A percentile compares a stretch with the other conserved stretches of the same genome.
phyloP scores from a whole-genome alignment of 2,888 invertebrate genomes.

The Tinea semifulvella region DNA sequence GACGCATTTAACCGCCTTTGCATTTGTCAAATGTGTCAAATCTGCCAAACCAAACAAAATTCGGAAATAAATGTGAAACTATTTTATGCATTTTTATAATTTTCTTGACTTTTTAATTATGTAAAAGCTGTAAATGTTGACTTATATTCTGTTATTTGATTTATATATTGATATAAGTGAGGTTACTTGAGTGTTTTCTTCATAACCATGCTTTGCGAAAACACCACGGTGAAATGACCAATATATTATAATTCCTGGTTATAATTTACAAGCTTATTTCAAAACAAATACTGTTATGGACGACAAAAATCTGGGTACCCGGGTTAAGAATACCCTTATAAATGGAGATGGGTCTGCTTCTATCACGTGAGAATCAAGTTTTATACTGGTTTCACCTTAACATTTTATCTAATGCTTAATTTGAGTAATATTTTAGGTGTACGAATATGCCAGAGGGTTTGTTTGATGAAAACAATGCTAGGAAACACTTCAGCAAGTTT shows the following conservation, averaged over 20 bases:
- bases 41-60: not conserved
- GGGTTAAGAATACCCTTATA: slow-evolving; percentile 1
- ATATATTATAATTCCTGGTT: too few relatives aligned
- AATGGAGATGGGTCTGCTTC: slow-evolving; percentile 27
- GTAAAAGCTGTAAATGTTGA: not conserved
- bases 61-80: not conserved
- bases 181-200: slow-evolving; percentile 2
- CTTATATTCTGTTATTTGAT: not conserved
- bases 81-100: not conserved
- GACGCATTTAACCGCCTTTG: slow-evolving; percentile 8
- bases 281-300: too few relatives aligned
- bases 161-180: not conserved
- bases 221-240: slow-evolving; percentile 1
- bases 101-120: not conserved
- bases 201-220: not conserved
- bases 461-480: slow-evolving; percentile 67
- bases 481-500: slow-evolving; percentile 75
- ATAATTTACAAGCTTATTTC: too few relatives aligned
- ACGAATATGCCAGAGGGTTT: slow-evolving; percentile 71
- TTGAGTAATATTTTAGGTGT: slow-evolving; percentile 48
- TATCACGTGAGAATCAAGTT: slow-evolving; percentile 42
- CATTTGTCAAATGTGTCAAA: slow-evolving; percentile 1
- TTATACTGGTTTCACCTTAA: not conserved
- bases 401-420: not conserved
- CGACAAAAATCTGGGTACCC: not conserved